Conservation (phyloP, 2,888 invertebrate genomes). For the Alviniconcha strummeri region DNA sequence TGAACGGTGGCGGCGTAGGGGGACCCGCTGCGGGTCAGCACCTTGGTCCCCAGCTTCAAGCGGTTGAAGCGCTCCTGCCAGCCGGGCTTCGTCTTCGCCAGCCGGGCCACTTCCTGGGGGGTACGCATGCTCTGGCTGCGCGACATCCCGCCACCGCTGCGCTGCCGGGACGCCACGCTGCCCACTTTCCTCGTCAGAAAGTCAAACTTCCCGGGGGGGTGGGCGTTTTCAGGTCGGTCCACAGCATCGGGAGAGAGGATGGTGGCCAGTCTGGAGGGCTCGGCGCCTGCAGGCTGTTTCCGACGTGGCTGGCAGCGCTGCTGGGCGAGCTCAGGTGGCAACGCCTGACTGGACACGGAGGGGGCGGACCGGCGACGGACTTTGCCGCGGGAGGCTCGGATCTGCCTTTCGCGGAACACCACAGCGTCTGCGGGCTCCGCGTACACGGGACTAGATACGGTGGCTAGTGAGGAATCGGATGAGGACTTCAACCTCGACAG, state of each 20-base stretch:
- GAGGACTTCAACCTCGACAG: constrained; percentile 46
- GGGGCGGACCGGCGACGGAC: constrained; percentile 60
- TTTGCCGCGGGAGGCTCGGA: constrained; percentile 45
- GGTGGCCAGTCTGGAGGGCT: constrained; percentile 46
- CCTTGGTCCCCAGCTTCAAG: constrained; percentile 42
- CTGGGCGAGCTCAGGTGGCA: constrained; percentile 39
- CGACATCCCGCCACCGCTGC: constrained; percentile 16
- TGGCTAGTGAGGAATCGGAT: constrained; percentile 50
- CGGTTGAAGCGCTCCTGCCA: constrained; percentile 41
- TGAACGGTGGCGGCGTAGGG: constrained; percentile 29
- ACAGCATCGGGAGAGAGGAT: constrained; percentile 49
- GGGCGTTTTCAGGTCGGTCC: not conserved
- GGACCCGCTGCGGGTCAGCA: constrained; percentile 33
- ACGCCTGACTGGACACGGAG: constrained; percentile 53
- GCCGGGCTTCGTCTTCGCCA: constrained; percentile 35
- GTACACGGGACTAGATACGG: constrained; percentile 61
- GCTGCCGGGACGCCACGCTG: not conserved
- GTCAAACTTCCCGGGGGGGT: constrained; percentile 23
- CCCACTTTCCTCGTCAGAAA: constrained; percentile 8
- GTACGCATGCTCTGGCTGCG: constrained; percentile 44
- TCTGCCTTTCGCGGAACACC: constrained; percentile 44
- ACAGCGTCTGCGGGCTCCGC: constrained; percentile 75
- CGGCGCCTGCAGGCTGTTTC: constrained; percentile 11
- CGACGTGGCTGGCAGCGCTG: constrained; percentile 18
- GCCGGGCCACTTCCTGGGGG: constrained; percentile 31